phyloP scores from a whole-genome alignment of 1,140 invertebrate species.

The Panagrolaimus sp. region DNA sequence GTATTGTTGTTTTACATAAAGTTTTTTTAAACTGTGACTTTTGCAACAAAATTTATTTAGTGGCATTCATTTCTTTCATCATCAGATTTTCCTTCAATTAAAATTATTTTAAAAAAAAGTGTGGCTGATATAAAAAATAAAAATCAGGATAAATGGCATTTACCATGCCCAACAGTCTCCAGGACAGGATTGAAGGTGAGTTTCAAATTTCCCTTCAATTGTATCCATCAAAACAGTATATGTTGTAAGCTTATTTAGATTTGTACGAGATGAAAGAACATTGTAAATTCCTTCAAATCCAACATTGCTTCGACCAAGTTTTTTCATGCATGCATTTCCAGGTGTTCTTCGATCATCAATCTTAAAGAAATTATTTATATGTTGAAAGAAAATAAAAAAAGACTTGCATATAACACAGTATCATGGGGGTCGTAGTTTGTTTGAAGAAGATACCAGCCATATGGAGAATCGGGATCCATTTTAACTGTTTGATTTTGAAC shows the following conservation, averaged over 20 bases:
- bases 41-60: no score
- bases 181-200: conserved; percentile 41
- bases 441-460: conserved; percentile 64
- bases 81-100: no score
- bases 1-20: no score
- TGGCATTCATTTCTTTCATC: no score
- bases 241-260: conserved; percentile 48
- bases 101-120: no score
- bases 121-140: no score
- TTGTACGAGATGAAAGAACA: conserved; percentile 48
- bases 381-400: no score
- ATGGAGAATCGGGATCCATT: conserved; percentile 26
- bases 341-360: conserved; percentile 63
- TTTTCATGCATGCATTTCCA: conserved; percentile 59
- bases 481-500: conserved; percentile 24
- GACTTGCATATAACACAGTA: conserved; percentile 60
- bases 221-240: conserved; percentile 39
- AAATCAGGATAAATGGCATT: not conserved
- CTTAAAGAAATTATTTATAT: no score
- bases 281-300: conserved; percentile 50
- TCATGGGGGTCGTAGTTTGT: conserved; percentile 65
- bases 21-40: no score
- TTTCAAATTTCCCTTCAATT: conserved; percentile 34
- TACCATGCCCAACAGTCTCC: conserved; percentile 36
- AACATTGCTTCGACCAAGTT: conserved; percentile 39